phyloP scores from a whole-genome alignment of 2,888 invertebrate species.

The Machimus atricapillus region DNA sequence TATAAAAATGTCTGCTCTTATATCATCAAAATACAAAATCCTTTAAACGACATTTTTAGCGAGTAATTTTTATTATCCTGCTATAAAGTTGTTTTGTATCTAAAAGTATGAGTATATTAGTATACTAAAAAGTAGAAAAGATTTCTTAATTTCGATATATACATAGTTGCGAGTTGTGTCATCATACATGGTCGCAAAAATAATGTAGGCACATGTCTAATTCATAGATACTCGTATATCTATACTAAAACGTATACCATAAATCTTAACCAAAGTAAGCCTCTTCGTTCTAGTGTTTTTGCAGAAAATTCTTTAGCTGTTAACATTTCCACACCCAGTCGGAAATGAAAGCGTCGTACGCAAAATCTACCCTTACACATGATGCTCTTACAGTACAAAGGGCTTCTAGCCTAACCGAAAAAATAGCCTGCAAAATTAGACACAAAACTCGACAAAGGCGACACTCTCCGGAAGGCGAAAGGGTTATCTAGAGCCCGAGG shows the following conservation, averaged over 20 bases:
- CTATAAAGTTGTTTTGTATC: no score
- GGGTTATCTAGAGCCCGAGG: background rate
- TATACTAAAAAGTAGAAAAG: background rate
- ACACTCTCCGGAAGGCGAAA: background rate
- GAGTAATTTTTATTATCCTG: no score
- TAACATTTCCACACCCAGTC: background rate
- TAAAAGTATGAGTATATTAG: no score
- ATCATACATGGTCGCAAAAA: background rate
- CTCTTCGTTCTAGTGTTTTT: background rate
- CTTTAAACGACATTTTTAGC: no score
- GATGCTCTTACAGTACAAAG: background rate
- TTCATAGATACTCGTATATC: background rate
- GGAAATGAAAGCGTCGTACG: background rate
- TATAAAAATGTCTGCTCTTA: no score
- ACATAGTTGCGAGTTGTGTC: background rate
- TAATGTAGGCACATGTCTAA: background rate
- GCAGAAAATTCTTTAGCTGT: background rate
- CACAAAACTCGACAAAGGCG: background rate
- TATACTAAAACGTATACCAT: background rate
- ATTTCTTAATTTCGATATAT: background rate
- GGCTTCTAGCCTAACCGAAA: background rate
- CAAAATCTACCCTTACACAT: background rate
- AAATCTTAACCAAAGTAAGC: background rate
- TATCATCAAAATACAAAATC: no score
- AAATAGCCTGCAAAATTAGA: slow-evolving; percentile 6